Evolutionary conservation across 2,888 invertebrate species (phyloP).

Genomic region (Drosophila macrospina): DNA sequence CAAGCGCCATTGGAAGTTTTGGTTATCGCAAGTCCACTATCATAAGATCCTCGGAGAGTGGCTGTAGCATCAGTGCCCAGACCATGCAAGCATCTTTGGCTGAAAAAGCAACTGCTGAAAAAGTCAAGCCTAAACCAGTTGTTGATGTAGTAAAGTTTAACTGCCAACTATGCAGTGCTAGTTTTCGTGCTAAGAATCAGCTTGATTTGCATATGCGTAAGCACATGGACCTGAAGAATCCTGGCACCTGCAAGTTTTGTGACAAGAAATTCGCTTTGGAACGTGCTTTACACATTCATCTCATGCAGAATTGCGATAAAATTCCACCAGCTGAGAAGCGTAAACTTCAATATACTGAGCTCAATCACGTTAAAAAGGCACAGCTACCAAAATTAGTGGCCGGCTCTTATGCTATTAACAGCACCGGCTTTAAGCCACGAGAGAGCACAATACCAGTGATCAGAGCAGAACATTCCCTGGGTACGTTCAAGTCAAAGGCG

Average conservation of each 20-base stretch:
- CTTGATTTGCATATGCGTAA: slow-evolving; percentile 76
- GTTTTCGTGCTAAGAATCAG: slow-evolving; percentile 67
- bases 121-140: slow-evolving; percentile 2
- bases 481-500: slow-evolving; percentile 19
- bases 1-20: not conserved
- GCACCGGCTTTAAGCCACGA: slow-evolving; percentile 22
- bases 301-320: slow-evolving; percentile 82
- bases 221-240: slow-evolving; percentile 50
- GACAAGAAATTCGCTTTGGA: slow-evolving; percentile 82
- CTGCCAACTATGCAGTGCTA: slow-evolving; percentile 70
- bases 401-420: not conserved
- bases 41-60: slow-evolving; percentile 23
- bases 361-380: slow-evolving; percentile 80
- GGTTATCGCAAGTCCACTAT: slow-evolving; percentile 35
- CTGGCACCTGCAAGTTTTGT: slow-evolving; percentile 77
- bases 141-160: slow-evolving; percentile 22
- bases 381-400: slow-evolving; percentile 67
- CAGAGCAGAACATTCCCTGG: slow-evolving; percentile 5
- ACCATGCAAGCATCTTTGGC: not conserved
- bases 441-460: slow-evolving; percentile 22
- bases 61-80: not conserved
- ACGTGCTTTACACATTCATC: slow-evolving; percentile 81
- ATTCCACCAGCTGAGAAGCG: slow-evolving; percentile 83
- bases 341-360: slow-evolving; percentile 78
- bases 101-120: not conserved